phyloP scores from a whole-genome alignment of 2,888 invertebrate species.

The Machimus atricapillus region DNA sequence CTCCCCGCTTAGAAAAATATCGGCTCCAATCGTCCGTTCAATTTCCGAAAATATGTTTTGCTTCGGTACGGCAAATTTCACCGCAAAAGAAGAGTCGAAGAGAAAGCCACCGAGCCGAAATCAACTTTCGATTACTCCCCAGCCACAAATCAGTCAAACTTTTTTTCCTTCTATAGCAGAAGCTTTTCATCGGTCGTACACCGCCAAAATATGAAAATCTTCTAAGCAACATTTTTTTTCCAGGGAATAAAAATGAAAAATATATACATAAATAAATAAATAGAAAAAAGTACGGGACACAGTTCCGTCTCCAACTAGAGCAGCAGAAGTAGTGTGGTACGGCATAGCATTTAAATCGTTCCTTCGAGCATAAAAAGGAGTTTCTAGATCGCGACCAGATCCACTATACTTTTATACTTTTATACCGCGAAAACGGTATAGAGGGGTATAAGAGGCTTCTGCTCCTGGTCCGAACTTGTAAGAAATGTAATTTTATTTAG shows the following conservation, averaged over 20 bases:
- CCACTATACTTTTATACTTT: not conserved
- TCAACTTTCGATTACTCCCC: conserved; percentile 14
- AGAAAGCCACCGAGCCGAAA: not conserved
- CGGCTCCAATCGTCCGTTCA: not conserved
- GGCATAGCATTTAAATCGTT: conserved; percentile 3
- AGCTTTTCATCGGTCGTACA: not conserved
- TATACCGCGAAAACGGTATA: not conserved
- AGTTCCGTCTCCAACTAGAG: not conserved
- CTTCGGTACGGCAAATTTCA: not conserved
- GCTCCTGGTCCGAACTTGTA: not conserved
- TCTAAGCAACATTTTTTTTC: conserved; percentile 7
- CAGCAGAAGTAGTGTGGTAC: not conserved
- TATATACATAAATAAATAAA: not conserved
- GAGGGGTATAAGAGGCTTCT: not conserved
- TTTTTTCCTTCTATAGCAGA: not conserved
- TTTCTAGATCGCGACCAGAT: not conserved
- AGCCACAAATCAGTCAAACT: conserved; percentile 29
- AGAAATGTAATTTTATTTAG: conserved; percentile 39
- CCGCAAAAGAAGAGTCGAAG: not conserved
- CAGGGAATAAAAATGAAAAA: not conserved
- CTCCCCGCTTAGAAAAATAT: not conserved
- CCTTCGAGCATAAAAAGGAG: not conserved
- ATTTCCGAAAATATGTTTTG: not conserved
- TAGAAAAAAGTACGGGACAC: not conserved
- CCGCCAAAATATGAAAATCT: conserved; percentile 15